phyloP scores from a whole-genome alignment of 2,113 vertebrate species.

The Mugil cephalus region DNA sequence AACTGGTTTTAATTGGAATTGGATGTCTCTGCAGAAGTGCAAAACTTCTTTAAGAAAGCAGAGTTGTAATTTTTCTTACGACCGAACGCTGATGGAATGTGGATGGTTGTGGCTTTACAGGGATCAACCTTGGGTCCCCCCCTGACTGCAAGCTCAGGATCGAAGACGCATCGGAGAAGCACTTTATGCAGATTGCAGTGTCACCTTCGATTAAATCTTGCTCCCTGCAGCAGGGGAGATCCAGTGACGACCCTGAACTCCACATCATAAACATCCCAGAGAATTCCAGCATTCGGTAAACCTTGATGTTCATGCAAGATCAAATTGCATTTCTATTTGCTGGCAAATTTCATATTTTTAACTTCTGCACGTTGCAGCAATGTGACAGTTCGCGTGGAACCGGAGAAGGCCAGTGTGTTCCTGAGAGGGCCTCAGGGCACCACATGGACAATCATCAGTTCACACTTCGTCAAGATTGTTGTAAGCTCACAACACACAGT shows the following conservation, averaged over 20 bases:
- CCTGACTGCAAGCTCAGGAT: constrained; percentile 51
- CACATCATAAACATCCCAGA: constrained; percentile 85
- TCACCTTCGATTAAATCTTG: constrained; percentile 57
- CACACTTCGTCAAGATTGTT: constrained; percentile 1
- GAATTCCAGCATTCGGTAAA: constrained; percentile 68
- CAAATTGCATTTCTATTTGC: too few relatives aligned
- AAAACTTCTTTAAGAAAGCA: too few relatives aligned
- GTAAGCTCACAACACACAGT: constrained; percentile 56
- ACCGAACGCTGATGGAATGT: neutral
- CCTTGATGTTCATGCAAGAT: neutral
- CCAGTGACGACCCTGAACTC: constrained; percentile 43
- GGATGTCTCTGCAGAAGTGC: too few relatives aligned
- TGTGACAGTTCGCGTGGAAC: constrained; percentile 60
- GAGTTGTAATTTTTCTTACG: neutral
- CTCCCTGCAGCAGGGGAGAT: constrained; percentile 3
- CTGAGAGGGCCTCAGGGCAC: constrained; percentile 80
- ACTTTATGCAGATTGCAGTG: constrained; percentile 37
- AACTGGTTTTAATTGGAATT: too few relatives aligned
- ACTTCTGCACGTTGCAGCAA: constrained; percentile 65
- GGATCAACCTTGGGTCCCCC: constrained; percentile 43
- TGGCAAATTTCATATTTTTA: neutral
- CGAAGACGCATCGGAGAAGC: constrained; percentile 63
- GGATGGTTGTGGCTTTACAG: constrained; percentile 51
- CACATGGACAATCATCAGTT: constrained; percentile 71
- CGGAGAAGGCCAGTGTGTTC: constrained; percentile 44